A percentile compares a stretch with the other conserved stretches of the same genome.
Conservation (phyloP, 2,888 invertebrate genomes). For the Pristionchus fissidentatus region DNA sequence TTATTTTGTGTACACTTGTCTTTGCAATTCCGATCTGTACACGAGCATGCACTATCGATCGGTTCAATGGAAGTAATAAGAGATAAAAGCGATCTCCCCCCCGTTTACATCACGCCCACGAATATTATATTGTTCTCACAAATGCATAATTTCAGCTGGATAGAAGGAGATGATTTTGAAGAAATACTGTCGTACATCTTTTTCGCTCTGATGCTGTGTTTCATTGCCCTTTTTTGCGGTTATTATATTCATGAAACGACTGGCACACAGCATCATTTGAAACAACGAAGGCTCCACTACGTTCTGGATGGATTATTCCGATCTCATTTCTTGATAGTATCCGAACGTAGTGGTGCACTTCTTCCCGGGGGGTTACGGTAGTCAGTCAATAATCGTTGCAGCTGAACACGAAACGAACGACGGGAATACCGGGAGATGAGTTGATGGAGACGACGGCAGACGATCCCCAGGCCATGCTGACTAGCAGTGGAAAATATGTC, state of each 20-base stretch:
- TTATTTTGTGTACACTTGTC: slow-evolving; percentile 19
- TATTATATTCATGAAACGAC: too few species aligned
- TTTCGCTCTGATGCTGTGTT: too few species aligned
- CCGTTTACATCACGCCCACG: neutral
- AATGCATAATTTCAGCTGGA: too few species aligned
- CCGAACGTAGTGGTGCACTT: neutral
- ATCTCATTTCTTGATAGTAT: neutral
- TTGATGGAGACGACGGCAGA: slow-evolving; percentile 75
- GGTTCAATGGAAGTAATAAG: neutral
- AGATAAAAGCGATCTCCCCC: slow-evolving; percentile 40
- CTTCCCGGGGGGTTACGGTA: neutral
- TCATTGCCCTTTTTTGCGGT: too few species aligned
- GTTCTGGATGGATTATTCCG: too few species aligned
- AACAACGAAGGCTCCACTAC: too few species aligned
- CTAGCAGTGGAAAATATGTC: slow-evolving; percentile 77
- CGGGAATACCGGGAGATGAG: slow-evolving; percentile 89
- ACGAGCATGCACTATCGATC: slow-evolving; percentile 37
- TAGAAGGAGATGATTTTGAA: too few species aligned
- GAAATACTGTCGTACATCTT: too few species aligned
- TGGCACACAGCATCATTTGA: too few species aligned
- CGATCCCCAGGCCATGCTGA: slow-evolving; percentile 77
- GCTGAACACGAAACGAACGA: slow-evolving; percentile 81
- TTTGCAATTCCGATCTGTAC: slow-evolving; percentile 23
- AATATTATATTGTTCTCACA: neutral
- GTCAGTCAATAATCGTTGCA: slow-evolving; percentile 58